These are phyloP conservation scores for Drosophila yakuba DNA, from an alignment of 1,140 invertebrate species.

Conservation along the genomic window DNA sequence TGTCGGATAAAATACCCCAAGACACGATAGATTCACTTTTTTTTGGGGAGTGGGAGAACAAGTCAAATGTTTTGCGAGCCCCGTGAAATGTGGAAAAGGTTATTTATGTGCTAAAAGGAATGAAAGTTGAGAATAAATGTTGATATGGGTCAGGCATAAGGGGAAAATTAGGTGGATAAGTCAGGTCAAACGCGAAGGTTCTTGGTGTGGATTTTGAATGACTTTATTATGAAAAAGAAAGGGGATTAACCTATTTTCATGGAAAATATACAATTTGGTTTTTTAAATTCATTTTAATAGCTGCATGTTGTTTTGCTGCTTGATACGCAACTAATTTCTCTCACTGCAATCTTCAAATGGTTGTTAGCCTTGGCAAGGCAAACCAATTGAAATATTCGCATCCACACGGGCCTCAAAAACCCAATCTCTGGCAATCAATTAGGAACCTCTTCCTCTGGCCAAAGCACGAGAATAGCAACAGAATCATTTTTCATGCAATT, in stretches of 20 bases:
- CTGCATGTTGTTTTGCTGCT: too few species aligned
- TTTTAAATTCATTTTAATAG: too few species aligned
- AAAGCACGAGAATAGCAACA: conserved; percentile 18
- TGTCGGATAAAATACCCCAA: conserved; percentile 27
- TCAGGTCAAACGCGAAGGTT: conserved; percentile 1
- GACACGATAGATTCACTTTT: conserved; percentile 34
- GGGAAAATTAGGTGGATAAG: conserved; percentile 14
- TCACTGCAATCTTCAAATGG: background rate
- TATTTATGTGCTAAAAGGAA: conserved; percentile 29
- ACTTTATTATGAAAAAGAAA: background rate
- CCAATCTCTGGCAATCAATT: conserved; percentile 37
- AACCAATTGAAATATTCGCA: conserved; percentile 29
- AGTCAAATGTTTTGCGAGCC: conserved; percentile 33
- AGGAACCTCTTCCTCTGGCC: conserved; percentile 9
- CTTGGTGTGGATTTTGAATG: background rate
- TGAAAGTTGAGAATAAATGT: conserved; percentile 5
- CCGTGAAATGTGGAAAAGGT: conserved; percentile 35
- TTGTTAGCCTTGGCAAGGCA: conserved; percentile 7
- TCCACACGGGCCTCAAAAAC: conserved; percentile 14
- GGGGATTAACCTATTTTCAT: background rate
- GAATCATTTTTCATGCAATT: conserved; percentile 70
- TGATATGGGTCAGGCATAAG: conserved; percentile 30
- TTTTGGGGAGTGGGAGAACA: conserved; percentile 7
- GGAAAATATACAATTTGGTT: background rate
- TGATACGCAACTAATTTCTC: background rate